These are phyloP conservation scores for Quadriops clusia DNA, from an alignment of 2,888 invertebrate species.

Conservation along the genomic window DNA sequence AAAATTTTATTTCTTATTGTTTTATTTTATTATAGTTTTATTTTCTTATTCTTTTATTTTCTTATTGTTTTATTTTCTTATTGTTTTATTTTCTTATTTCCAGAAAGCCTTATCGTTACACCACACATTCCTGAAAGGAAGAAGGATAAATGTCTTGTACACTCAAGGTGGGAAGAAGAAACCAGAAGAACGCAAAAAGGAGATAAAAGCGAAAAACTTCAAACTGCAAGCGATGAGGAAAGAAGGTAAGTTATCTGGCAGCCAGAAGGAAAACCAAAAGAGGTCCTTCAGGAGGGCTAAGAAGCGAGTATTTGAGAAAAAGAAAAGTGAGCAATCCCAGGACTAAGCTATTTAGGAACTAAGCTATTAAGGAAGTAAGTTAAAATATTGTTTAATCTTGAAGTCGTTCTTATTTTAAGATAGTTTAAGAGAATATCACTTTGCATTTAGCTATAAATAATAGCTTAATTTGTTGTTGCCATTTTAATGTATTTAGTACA, in stretches of 20 bases:
- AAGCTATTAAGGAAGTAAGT: too few species aligned
- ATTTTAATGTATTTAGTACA: too few species aligned
- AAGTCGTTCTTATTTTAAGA: too few species aligned
- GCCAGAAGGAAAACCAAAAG: conserved; percentile 27
- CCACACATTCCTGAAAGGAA: conserved; percentile 31
- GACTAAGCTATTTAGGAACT: too few species aligned
- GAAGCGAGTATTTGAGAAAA: background rate
- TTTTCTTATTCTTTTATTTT: background rate
- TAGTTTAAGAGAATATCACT: too few species aligned
- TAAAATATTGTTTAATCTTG: too few species aligned
- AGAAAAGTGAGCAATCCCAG: too few species aligned
- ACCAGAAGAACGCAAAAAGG: conserved; percentile 25
- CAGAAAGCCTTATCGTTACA: conserved; percentile 39
- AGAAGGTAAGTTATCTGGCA: conserved; percentile 32
- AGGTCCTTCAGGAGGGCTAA: conserved; percentile 24
- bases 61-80: conserved; percentile 6
- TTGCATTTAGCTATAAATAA: too few species aligned
- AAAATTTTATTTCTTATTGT: background rate
- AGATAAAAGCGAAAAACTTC: conserved; percentile 34
- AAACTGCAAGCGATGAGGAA: conserved; percentile 36
- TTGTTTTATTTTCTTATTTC: conserved; percentile 17
- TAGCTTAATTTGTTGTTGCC: too few species aligned
- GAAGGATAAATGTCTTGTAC: conserved; percentile 37
- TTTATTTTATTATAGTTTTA: too few species aligned
- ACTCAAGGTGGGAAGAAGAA: conserved; percentile 32